Base-by-base conservation (phyloP, 1,140 invertebrate species). In the Drosophila rufa region DNA sequence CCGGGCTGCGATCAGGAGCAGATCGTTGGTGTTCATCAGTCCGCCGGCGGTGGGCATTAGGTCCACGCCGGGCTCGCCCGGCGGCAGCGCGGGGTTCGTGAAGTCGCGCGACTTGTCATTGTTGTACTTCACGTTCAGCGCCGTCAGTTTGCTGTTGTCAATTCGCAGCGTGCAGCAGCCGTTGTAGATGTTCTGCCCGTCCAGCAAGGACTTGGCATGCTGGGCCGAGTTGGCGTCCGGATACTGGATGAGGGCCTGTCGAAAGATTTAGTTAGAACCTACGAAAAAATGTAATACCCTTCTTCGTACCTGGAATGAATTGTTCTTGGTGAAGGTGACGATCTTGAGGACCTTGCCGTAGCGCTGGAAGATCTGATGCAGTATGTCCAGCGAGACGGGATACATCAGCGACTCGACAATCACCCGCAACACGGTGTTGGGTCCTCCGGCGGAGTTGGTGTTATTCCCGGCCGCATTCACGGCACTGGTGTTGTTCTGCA, bases 61-160 rank as follows among this genome's bases (percentile, higher is more conserved):
- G 45, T 95, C 94, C 3, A 95, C 94, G 70, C 96, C 96, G 46
- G 96, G 93, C 71, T 99, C 99, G 25, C 99, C 99, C 48, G 97
- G 97, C 1, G 99, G 98, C 91, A 99, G 95, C 89, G 96, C 97
- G 27, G 99, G 98, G 94, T 99, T 99, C 74, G 99, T 99, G 94
- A 99, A 99, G 94, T 99, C 99, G 51, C 99, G 95, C 57, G 97
- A 99, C 94, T 99, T 99, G 94, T 99, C 99, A 94, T 99, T 99
- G 95, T 99, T 99, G 94, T 99, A 99, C 93, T 99, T 99, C 40
- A 99, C 98, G 94, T 99, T 99, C 71, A 99, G 94, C 69, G 97
- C 98, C 69, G 97, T 96, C 95, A 99, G 96, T 94, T 99, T 99
- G 80, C 98, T 99, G 94, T 99, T 99, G 94, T 99, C 99, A 89